Evolutionary conservation across 2,888 invertebrate genomes (phyloP), one percentile per base, ranked within the genome.

Genomic region (Drosophila hawaiiensis): DNA sequence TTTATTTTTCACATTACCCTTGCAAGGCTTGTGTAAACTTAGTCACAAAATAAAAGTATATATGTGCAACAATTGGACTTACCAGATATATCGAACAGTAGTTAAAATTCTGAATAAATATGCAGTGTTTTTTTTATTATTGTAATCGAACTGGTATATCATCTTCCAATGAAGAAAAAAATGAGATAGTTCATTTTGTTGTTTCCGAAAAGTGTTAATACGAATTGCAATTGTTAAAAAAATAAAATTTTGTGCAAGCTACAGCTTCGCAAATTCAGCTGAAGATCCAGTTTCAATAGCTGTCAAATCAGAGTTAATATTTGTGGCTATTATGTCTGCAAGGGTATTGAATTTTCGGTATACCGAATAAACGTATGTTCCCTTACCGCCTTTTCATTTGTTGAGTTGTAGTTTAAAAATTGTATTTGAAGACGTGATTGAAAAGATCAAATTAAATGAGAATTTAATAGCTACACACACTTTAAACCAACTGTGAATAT

Each of bases 361-460:
- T 3, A 12, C 55, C 68, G 56, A 73, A 66, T 28, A 6, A 16
- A 7, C 1, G 12, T 2, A 3, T 9, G 0, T 50, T 37, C 6
- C 6, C 29, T 37, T 16, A 31, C 14, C 6, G 35, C 35, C 10
- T 31, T 31, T 31, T 52, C 14, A 1, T 14, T 28, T 49, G 9
- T 19, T 19, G 12, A n/a, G 56, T 31, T 53, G 62, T 43, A 4
- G 14, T 10, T 31, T 39, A 14, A 19, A 19, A 63, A 10, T 55
- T 29, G n/a, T 29, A 29, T 37, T 41, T 43, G 12, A 53, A 54
- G 31, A 60, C 49, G 73, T 61, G 60, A 49, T 50, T 47, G 59
- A 62, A 49, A 35, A 54, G 49, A 58, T 35, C 52, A 31, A 72
- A 60, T 56, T n/a, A 73, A 55, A 55, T 67, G 12, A 43, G 56